Base-by-base conservation (phyloP, 2,113 vertebrate genomes). In the Triplophysa dalaica region DNA sequence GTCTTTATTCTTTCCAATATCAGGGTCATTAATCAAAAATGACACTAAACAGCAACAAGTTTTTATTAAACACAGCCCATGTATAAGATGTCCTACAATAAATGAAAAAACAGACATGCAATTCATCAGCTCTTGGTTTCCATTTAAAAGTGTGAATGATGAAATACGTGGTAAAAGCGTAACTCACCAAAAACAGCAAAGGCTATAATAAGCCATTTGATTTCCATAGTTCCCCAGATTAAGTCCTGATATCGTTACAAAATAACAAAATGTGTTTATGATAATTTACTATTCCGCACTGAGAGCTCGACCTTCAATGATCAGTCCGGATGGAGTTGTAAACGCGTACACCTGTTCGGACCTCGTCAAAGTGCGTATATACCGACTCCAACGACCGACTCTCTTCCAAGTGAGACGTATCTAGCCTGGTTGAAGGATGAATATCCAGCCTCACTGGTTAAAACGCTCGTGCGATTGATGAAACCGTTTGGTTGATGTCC, bases 151-250 rank as follows among this genome's bases (percentile, higher is more conserved):
- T 58, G 8, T 3, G 16, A 43, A 70, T 52, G 68, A 65, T 38
- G 21, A 77, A 70, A 60, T 29, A 2, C 19, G 60, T 48, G 16
- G 29, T 22, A 60, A 70, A n/a, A 75, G 56, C 16, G 72, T 76
- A 67, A 91, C 92, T 91, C 90, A 93, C 92, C 91, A 22, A 91
- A 78, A 83, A 91, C 87, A 78, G 86, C 87, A 41, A 83, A 90
- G 78, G 84, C 85, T 14, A 90, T 82, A 33, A 90, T 81, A 56
- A 90, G 86, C 87, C 89, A 89, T 86, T 88, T 88, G 89, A 87
- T 84, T 87, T 88, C 90, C 92, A 93, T 93, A 82, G 86, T 89
- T 86, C 81, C 79, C 72, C 84, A 81, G 54, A 29, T 29, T 56
- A 33, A 22, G 56, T 78, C 79, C 75, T 54, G 58, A 43, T 29